Conservation (phyloP, 1,140 invertebrate genomes). For the Drosophila chauvacae region DNA sequence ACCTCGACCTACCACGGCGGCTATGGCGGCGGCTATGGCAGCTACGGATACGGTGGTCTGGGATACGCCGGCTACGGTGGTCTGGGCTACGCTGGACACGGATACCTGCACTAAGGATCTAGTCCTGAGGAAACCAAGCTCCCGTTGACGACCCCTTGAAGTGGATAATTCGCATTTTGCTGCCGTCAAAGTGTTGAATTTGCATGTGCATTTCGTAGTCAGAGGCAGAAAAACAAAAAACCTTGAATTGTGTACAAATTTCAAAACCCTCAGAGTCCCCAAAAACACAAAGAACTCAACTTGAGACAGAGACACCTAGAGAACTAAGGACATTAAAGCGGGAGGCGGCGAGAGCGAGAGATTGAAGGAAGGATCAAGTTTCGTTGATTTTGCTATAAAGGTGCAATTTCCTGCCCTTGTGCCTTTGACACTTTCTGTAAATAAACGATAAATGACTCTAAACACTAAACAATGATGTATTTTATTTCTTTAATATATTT, state of each 20-base stretch:
- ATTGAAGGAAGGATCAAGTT: slow-evolving; percentile 58
- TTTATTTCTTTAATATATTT: not conserved
- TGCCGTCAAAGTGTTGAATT: slow-evolving; percentile 62
- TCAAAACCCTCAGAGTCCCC: slow-evolving; percentile 11
- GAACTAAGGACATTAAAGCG: slow-evolving; percentile 23
- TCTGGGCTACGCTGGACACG: slow-evolving; percentile 66
- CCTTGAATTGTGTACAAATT: slow-evolving; percentile 47
- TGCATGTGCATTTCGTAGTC: slow-evolving; percentile 49
- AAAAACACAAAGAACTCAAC: slow-evolving; percentile 22
- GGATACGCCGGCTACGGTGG: slow-evolving; percentile 61
- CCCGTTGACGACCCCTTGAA: slow-evolving; percentile 52
- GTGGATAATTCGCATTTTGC: slow-evolving; percentile 60
- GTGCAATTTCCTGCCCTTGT: slow-evolving; percentile 46
- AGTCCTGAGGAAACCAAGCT: not conserved
- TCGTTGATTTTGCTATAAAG: slow-evolving; percentile 58
- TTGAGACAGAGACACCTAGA: slow-evolving; percentile 52
- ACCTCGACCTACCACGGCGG: slow-evolving; percentile 76
- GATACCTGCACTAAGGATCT: slow-evolving; percentile 64
- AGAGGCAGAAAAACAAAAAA: slow-evolving; percentile 26
- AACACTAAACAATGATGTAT: not conserved
- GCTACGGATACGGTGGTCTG: slow-evolving; percentile 51
- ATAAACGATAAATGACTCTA: slow-evolving; percentile 61
- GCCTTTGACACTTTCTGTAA: slow-evolving; percentile 65
- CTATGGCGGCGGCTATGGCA: slow-evolving; percentile 58
- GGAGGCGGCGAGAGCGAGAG: slow-evolving; percentile 37